Base-by-base conservation (phyloP, 2,113 vertebrate species). In the Tringa solitaria region DNA sequence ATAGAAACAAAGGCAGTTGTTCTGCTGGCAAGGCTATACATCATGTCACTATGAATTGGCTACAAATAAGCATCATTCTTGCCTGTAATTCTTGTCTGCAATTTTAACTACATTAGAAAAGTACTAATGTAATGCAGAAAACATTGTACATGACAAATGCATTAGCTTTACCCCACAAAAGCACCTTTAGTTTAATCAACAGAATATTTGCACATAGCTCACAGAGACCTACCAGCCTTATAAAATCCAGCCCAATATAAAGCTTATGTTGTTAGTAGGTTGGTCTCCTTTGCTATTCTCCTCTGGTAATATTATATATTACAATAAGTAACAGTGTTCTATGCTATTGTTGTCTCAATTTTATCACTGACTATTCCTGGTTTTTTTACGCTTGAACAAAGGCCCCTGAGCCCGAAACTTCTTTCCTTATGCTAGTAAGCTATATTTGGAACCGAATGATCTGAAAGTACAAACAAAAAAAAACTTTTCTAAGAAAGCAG, bases 1-100 rank as follows among this genome's bases (percentile, higher is more conserved):
- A 84, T 53, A 80, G 57, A 95, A 97, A 95, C 94, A 96, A 96
- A 95, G 39, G 83, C 51, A 95, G 87, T 91, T 91, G 84, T 91
- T 96, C 95, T 96, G 81, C 89, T 97, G 91, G 96, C 83, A 98
- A 96, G 73, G 65, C 72, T 94, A 91, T 94, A 93, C 43, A 95
- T 21, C 24, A 78, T 89, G 92, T 96, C 93, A 90, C 81, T 96
- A 94, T 75, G 96, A 96, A 97, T 46, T 72, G 77, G 43, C 91
- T 96, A 96, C 89, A 97, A 96, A 97, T 95, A 98, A 96, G 97
- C 97, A 93, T 79, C 60, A 93, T 95, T 97, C 87, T 96, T 95
- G 83, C 87, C 88, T 92, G 61, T 93, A 97, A 95, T 92, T 97
- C 32, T 35, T 69, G 6, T 33, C 57, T 59, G 23, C 27, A 92